phyloP scores from a whole-genome alignment of 1,140 invertebrate species.

The Amphibalanus amphitrite region DNA sequence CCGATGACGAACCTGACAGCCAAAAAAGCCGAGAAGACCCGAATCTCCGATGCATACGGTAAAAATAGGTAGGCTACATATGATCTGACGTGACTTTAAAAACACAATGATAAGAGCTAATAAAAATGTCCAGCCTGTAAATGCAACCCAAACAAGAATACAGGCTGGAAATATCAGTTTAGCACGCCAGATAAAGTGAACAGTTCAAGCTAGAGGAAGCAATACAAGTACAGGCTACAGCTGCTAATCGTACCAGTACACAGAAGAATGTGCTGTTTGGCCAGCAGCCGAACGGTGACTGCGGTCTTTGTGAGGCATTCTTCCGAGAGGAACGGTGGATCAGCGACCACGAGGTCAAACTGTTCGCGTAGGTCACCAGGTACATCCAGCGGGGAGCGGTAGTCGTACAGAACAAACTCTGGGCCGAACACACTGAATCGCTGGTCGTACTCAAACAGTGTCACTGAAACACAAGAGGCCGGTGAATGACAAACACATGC shows the following conservation, averaged over 20 bases:
- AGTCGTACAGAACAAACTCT: slow-evolving; percentile 80
- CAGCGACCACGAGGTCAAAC: slow-evolving; percentile 75
- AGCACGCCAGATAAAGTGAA: background rate
- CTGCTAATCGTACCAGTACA: slow-evolving; percentile 52
- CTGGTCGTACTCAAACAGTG: slow-evolving; percentile 40
- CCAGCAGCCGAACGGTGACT: slow-evolving; percentile 53
- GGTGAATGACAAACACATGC: background rate
- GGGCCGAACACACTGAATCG: slow-evolving; percentile 52
- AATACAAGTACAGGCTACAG: background rate
- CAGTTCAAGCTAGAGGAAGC: background rate
- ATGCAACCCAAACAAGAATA: background rate
- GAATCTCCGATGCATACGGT: background rate
- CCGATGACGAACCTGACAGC: background rate
- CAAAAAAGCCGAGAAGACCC: background rate
- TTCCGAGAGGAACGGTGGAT: slow-evolving; percentile 84
- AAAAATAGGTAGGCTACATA: background rate
- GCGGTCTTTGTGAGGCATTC: slow-evolving; percentile 78
- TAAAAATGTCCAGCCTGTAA: background rate
- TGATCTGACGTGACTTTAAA: no score
- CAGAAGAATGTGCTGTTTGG: slow-evolving; percentile 50
- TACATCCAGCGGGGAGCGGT: slow-evolving; percentile 56
- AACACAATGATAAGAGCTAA: no score
- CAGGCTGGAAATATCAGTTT: background rate
- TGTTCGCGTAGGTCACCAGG: slow-evolving; percentile 36
- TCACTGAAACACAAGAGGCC: slow-evolving; percentile 32